phyloP scores from a whole-genome alignment of 2,888 invertebrate species.

The Polyploca ridens region DNA sequence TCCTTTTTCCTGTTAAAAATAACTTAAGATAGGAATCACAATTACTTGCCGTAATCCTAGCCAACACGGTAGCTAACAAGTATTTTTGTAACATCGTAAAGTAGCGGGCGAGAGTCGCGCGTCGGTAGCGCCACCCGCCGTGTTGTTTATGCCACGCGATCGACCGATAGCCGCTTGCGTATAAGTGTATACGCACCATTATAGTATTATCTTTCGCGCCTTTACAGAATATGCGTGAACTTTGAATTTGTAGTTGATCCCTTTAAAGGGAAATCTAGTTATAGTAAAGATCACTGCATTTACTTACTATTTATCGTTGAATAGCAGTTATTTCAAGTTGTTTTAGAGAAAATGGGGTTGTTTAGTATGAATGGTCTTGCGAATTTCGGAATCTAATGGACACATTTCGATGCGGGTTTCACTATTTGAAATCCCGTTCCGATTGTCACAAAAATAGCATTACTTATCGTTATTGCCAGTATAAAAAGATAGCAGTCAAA shows the following conservation, averaged over 20 bases:
- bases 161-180: conserved; percentile 56
- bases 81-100: conserved; percentile 68
- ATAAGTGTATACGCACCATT: conserved; percentile 67
- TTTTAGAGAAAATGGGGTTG: not conserved
- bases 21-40: conserved; percentile 13
- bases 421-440: too few species aligned
- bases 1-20: not conserved
- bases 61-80: conserved; percentile 45
- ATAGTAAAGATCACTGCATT: conserved; percentile 15
- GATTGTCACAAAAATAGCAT: too few species aligned
- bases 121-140: conserved; percentile 77
- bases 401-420: too few species aligned
- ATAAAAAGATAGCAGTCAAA: not conserved
- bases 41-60: conserved; percentile 36
- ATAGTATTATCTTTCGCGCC: conserved; percentile 59
- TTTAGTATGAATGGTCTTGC: too few species aligned
- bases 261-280: conserved; percentile 38
- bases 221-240: conserved; percentile 48
- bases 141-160: conserved; percentile 75
- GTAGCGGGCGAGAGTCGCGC: conserved; percentile 39
- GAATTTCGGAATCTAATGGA: too few species aligned
- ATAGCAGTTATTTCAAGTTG: not conserved
- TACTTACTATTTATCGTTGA: conserved; percentile 7
- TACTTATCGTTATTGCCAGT: not conserved
- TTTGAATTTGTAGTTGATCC: conserved; percentile 31